Conservation (phyloP, 2,113 vertebrate genomes). For the Cinclus mexicanus region DNA sequence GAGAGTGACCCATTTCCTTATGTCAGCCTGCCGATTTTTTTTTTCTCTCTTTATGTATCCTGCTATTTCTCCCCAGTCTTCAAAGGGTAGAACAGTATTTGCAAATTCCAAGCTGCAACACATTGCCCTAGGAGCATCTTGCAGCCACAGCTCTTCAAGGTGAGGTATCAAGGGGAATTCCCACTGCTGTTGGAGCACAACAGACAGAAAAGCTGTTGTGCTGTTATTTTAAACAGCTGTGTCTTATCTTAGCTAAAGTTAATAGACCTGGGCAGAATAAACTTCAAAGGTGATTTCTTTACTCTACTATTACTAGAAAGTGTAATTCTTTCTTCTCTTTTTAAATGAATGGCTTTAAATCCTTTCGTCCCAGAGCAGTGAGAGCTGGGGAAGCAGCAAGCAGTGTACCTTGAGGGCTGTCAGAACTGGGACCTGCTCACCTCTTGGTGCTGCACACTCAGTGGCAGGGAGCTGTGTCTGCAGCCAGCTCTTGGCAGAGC, state of each 20-base stretch:
- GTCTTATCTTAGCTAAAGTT: background rate
- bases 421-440: background rate
- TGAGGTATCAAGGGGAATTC: background rate
- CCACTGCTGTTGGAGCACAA: background rate
- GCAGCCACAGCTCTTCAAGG: background rate
- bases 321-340: background rate
- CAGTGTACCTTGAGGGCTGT: rapidly evolving
- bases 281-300: background rate
- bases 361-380: background rate
- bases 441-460: background rate
- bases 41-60: background rate
- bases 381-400: background rate
- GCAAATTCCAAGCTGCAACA: background rate
- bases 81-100: background rate
- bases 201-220: background rate
- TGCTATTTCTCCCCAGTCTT: rapidly evolving
- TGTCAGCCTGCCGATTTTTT: background rate
- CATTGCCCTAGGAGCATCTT: background rate
- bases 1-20: background rate
- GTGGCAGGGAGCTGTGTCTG: background rate
- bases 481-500: background rate
- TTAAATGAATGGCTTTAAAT: background rate
- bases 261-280: background rate
- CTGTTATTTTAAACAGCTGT: constrained; percentile 6
- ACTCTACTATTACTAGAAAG: background rate